Evolutionary conservation across 1,140 invertebrate genomes (phyloP).

Genomic region (Camponotus vicinus): DNA sequence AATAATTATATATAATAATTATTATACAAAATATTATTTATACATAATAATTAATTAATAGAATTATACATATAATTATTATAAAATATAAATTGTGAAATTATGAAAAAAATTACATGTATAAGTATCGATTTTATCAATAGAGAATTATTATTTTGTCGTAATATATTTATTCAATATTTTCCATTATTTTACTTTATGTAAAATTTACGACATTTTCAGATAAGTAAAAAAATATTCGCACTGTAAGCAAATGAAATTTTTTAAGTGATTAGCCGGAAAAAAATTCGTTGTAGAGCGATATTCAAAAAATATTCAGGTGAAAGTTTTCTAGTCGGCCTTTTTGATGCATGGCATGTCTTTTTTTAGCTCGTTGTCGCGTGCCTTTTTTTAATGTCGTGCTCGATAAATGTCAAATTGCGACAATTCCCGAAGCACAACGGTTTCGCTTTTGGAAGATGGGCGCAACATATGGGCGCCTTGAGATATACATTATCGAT

Average conservation of each 20-base stretch:
- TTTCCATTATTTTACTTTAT: not conserved
- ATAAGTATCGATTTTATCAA: not conserved
- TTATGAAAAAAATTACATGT: not conserved
- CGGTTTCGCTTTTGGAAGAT: constrained; percentile 30
- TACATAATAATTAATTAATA: too few relatives aligned
- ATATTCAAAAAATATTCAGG: not conserved
- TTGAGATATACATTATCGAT: constrained; percentile 33
- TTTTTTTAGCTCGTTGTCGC: constrained; percentile 5
- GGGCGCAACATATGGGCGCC: constrained; percentile 23
- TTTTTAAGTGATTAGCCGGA: not conserved
- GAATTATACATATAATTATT: not conserved
- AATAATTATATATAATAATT: too few relatives aligned
- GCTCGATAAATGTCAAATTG: constrained; percentile 34
- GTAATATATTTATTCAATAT: not conserved
- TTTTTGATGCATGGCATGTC: too few relatives aligned
- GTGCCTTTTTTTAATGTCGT: constrained; percentile 21
- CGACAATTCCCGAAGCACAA: not conserved
- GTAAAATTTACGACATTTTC: constrained; percentile 17
- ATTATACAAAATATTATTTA: too few relatives aligned
- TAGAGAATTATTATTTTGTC: constrained; percentile 11
- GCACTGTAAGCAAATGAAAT: not conserved
- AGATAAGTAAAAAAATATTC: constrained; percentile 2
- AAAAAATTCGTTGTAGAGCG: not conserved
- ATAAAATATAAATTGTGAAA: not conserved
- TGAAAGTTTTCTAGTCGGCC: constrained; percentile 1